Base-by-base conservation (phyloP, 1,140 invertebrate genomes). In the Adelges cooleyi region DNA sequence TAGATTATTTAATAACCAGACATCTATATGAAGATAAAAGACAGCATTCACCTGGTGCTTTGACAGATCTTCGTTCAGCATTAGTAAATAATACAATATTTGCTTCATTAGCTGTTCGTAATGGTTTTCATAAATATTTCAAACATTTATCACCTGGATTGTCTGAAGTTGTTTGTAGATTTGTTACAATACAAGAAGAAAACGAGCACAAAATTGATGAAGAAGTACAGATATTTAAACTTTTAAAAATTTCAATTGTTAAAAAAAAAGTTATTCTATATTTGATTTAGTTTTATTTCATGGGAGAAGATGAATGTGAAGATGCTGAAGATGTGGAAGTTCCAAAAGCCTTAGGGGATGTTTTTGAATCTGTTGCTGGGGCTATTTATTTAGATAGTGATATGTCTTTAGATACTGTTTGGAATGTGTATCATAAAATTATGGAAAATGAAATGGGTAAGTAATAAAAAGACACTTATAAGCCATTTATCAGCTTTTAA, bases 21-120 rank as follows among this genome's bases (percentile, higher is more conserved):
- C 83, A 92, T 70, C 85, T 97, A 49, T 97, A 84, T 72, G 88
- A 95, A 74, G 80, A 84, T 18, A 81, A 79, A 67, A 72, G 73
- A 0, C 71, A 82, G 59, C 80, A 87, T 72, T 83, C 76, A 44
- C 92, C 90, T 0, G 94, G 93, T 1, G 82, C 90, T 33, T 75
- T 98, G 10, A 97, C 93, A 0, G 92, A 97, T 79, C 73, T 98
- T 38, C 77, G 94, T 29, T 95, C 93, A 15, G 90, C 95, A 0
- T 76, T 98, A 1, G 95, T 98, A 0, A 98, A 98, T 73, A 98
- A 98, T 72, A 84, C 89, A 56, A 96, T 92, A 0, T 93, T 98
- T 74, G 92, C 90, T 0, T 87, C 87, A 38, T 79, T 95, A 33
- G 81, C 87, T 50, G 91, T 97, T n/a, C 84, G 89, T 68, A 82